phyloP scores from a whole-genome alignment of 1,140 invertebrate species.

The Lepidotrigona ventralis region DNA sequence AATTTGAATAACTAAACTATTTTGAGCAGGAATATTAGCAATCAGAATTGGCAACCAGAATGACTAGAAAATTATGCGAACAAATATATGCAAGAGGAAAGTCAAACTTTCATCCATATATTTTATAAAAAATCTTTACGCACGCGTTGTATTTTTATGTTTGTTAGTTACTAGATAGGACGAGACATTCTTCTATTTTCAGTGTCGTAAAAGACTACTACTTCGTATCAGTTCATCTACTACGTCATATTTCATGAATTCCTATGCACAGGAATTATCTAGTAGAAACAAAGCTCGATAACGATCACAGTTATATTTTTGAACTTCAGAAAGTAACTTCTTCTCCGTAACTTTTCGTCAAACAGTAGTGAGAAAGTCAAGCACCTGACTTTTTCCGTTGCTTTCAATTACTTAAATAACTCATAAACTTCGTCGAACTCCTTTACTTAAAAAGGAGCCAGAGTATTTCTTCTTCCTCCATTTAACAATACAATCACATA shows the following conservation, averaged over 20 bases:
- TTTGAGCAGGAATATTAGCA: background rate
- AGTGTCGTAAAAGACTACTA: background rate
- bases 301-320: background rate
- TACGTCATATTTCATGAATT: background rate
- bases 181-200: background rate
- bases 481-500: no score
- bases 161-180: background rate
- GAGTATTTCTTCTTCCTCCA: no score
- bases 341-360: background rate
- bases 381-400: background rate
- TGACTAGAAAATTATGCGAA: background rate
- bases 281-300: conserved; percentile 1
- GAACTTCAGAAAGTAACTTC: background rate
- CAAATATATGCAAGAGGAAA: background rate
- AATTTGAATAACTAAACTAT: no score
- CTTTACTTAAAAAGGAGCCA: no score
- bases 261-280: conserved; percentile 3
- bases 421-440: background rate
- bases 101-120: background rate
- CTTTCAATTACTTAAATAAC: background rate
- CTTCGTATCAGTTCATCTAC: background rate
- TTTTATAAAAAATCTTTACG: background rate
- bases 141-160: no score
- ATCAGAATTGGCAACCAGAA: background rate
- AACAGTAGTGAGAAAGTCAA: background rate